These are phyloP conservation scores for Acipenser oxyrinchus DNA, from an alignment of 2,797 vertebrate genomes.

Conservation along the genomic window DNA sequence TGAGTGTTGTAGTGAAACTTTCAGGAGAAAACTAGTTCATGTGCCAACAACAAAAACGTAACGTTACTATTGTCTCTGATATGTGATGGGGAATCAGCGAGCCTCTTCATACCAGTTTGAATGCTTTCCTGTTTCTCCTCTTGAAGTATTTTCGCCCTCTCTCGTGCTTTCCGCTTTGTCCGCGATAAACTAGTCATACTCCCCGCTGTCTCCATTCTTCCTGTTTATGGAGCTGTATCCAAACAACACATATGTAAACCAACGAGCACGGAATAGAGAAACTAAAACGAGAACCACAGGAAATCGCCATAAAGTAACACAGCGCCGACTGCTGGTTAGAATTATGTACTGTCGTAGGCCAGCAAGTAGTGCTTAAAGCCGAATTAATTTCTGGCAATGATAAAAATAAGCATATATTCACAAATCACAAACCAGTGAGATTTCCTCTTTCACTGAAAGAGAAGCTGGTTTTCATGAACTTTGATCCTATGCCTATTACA, in stretches of 20 bases:
- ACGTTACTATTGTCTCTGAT: too few species aligned
- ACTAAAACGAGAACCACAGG: too few species aligned
- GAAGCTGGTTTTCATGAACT: too few species aligned
- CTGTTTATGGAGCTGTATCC: constrained; percentile 14
- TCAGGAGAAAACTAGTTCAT: too few species aligned
- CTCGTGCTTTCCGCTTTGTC: constrained; percentile 72
- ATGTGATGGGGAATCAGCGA: background rate
- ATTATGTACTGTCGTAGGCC: background rate
- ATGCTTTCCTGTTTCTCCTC: constrained; percentile 68
- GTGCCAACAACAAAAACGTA: too few species aligned
- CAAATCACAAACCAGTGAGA: too few species aligned
- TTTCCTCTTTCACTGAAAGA: too few species aligned
- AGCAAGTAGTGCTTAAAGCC: too few species aligned
- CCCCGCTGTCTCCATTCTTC: constrained; percentile 53
- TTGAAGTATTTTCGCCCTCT: constrained; percentile 74
- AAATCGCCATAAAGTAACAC: background rate
- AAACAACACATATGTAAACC: constrained; percentile 6
- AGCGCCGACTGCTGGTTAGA: constrained; percentile 33
- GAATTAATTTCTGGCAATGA: too few species aligned
- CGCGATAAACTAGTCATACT: constrained; percentile 37
- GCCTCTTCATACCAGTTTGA: constrained; percentile 62
- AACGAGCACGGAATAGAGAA: constrained; percentile 11
- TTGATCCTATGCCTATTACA: too few species aligned
- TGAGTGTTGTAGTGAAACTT: too few species aligned
- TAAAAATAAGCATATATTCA: too few species aligned